Evolutionary conservation across 2,888 invertebrate species (phyloP).

Genomic region (Gastracanthus pulcherrimus): DNA sequence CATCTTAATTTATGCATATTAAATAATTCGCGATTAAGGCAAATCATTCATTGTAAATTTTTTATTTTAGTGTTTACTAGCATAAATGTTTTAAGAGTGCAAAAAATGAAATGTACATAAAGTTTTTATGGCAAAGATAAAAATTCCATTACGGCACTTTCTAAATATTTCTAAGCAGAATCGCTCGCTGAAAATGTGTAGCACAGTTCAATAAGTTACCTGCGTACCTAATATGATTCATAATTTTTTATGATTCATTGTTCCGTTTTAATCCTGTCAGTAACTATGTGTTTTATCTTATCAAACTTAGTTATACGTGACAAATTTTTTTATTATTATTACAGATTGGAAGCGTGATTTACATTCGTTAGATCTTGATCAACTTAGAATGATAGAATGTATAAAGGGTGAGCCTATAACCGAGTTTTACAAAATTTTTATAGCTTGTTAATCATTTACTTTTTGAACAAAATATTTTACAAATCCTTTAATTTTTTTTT

Average conservation of each 20-base stretch:
- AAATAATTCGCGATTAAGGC: no score
- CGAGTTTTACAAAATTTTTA: background rate
- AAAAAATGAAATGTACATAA: background rate
- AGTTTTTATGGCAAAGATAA: constrained; percentile 1
- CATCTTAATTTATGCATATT: no score
- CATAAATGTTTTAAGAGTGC: background rate
- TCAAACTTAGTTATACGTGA: background rate
- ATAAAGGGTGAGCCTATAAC: constrained; percentile 51
- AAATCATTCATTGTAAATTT: background rate
- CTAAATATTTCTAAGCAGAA: constrained; percentile 27
- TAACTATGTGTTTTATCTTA: background rate
- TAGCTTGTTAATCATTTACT: background rate
- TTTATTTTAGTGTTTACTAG: background rate
- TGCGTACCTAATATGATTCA: constrained; percentile 4
- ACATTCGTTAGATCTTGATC: constrained; percentile 28
- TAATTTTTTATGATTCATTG: constrained; percentile 19
- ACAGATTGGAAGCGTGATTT: constrained; percentile 26
- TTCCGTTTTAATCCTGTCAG: background rate
- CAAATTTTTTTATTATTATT: background rate
- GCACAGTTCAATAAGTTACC: background rate
- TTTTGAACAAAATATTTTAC: background rate
- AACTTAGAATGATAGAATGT: constrained; percentile 10
- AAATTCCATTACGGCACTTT: constrained; percentile 19
- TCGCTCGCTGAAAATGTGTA: background rate
- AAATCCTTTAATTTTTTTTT: background rate